A percentile compares a stretch with the other conserved stretches of the same genome.
phyloP scores from a whole-genome alignment of 2,797 vertebrate species.

The Tenualosa thibaudeaui region DNA sequence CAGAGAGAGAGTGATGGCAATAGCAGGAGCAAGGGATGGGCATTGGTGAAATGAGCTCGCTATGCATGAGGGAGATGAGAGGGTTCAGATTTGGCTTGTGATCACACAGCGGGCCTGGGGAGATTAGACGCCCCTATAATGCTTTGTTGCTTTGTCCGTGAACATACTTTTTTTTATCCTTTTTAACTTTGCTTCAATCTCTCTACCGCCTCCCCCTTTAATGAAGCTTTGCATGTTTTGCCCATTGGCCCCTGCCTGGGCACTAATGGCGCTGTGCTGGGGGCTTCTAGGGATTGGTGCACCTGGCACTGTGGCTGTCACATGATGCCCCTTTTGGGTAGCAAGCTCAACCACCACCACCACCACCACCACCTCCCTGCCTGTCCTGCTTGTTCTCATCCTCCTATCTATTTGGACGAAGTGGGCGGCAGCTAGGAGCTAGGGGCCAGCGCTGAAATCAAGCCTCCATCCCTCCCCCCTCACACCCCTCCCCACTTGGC shows the following conservation, averaged over 20 bases:
- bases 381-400: not conserved
- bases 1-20: not conserved
- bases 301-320: conserved; percentile 39
- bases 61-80: conserved; percentile 64
- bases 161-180: conserved; percentile 27
- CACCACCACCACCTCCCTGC: not conserved
- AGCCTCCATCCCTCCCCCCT: not conserved
- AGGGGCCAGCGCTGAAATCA: not conserved
- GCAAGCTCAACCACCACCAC: not conserved
- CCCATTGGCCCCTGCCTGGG: not conserved
- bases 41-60: conserved; percentile 64
- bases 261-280: not conserved
- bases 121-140: conserved; percentile 39
- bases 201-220: not conserved
- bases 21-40: not conserved
- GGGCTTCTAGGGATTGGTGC: conserved; percentile 39
- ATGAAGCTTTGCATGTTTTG: not conserved
- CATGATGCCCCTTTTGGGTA: not conserved
- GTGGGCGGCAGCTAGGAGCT: not conserved
- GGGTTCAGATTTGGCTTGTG: conserved; percentile 47
- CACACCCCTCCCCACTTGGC: not conserved
- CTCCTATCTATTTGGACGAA: not conserved
- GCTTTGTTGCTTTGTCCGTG: conserved; percentile 42
- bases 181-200: conserved; percentile 60
- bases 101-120: conserved; percentile 38